Base-by-base conservation (phyloP, 2,113 vertebrate genomes). In the Sciurus niger region DNA sequence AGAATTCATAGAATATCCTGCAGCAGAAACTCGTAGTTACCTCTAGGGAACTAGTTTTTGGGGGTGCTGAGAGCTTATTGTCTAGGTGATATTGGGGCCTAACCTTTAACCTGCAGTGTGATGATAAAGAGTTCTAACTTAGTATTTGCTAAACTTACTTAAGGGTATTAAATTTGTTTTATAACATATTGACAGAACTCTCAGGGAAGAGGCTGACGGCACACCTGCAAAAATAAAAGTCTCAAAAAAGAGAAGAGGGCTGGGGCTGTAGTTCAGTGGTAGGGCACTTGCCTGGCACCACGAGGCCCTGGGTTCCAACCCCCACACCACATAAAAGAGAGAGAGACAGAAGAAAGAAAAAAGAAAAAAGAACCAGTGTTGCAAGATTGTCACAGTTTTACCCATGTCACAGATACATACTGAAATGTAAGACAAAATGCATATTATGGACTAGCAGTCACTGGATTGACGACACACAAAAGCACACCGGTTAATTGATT, bases 141-240 rank as follows among this genome's bases (percentile, higher is more conserved):
- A 34, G n/a, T 55, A 6, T 43, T 84, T 86, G 30, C 22, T 48
- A 78, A 93, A 93, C n/a, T 58, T 68, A n/a, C 37, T 55, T 55
- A 37, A 85, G 28, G 40, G 30, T 20, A n/a, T 58, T 67, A 48
- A 48, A 48, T 48, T 48, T 48, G 46, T 48, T 48, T 48, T 48
- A 7, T 48, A 78, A 30, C 28, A 53, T 7, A 22, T 93, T 58
- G 68, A 30, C 32, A 85, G 9, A 79, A 70, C 32, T 60, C 37
- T 60, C 30, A 63, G 24, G 14, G 20, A 65, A 87, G 32, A 82
- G 51, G 9, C 17, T 7, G 13, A 22, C 2, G 43, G 51, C 40
- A 84, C 70, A 78, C 72, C 43, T 84, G 63, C 25, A 40, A 76
- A 93, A 37, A 84, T 89, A 89, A 76, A 60, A 40, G 18, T 88